Percentiles rank a stretch among this genome's conserved stretches.
These are phyloP conservation scores for Loxodonta africana DNA, from an alignment of 2,113 vertebrate species.

Conservation along the genomic window DNA sequence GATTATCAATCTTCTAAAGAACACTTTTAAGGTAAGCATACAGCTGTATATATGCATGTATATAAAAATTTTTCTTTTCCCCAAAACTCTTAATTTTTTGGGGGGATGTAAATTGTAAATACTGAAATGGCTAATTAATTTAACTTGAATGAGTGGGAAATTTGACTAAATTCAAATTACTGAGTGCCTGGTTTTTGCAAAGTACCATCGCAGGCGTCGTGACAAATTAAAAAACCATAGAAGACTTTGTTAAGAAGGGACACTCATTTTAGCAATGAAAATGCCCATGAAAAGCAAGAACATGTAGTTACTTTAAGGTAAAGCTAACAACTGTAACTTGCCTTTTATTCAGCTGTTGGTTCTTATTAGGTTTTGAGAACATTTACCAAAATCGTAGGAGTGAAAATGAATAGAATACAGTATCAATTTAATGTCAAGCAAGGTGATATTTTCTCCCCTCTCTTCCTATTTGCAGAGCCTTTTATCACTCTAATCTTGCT, in stretches of 20 bases:
- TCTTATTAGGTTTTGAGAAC: constrained; percentile 30
- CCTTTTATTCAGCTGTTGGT: background rate
- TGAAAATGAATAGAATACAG: constrained; percentile 66
- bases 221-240: background rate
- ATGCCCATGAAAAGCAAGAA: background rate
- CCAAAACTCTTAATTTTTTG: background rate
- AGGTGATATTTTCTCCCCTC: constrained; percentile 47
- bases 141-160: constrained; percentile 21
- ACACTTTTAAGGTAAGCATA: background rate
- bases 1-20: background rate
- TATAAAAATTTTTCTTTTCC: too few relatives aligned
- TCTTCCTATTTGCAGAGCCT: constrained; percentile 28
- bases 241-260: background rate
- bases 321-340: background rate
- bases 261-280: background rate
- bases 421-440: constrained; percentile 67
- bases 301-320: background rate
- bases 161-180: constrained; percentile 17
- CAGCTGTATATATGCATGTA: background rate
- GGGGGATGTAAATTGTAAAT: background rate
- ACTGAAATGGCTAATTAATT: constrained; percentile 20
- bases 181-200: background rate
- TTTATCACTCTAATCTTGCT: constrained; percentile 61
- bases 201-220: background rate
- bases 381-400: constrained; percentile 49